phyloP scores from a whole-genome alignment of 2,797 vertebrate genomes.

The Phoebastria nigripes region DNA sequence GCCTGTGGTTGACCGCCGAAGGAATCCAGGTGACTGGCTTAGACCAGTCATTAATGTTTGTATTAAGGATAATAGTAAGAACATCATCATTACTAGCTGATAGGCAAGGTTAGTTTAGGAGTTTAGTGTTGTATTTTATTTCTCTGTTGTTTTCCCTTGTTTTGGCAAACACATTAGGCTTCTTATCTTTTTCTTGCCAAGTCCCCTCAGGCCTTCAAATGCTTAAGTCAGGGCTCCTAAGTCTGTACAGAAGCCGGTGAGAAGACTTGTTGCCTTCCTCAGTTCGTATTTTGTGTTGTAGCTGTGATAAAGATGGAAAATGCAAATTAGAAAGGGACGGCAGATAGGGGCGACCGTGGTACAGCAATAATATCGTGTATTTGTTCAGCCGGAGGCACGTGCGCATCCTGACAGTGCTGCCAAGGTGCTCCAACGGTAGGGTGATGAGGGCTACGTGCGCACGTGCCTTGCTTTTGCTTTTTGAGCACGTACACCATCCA shows the following conservation, averaged over 20 bases:
- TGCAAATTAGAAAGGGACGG: neutral
- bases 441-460: rapidly evolving
- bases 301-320: neutral
- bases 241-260: neutral
- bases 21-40: neutral
- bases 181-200: neutral
- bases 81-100: too few species aligned
- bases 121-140: neutral
- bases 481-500: too few species aligned
- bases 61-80: neutral
- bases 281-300: neutral
- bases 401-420: neutral
- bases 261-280: neutral
- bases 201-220: neutral
- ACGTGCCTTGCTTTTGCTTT: neutral
- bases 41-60: neutral
- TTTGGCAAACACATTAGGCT: neutral
- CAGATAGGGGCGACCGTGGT: rapidly evolving
- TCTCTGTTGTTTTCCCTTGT: neutral
- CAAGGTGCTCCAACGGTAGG: neutral
- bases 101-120: neutral
- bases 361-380: neutral
- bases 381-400: neutral
- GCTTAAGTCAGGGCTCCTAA: neutral
- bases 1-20: neutral